Conservation (phyloP, 2,888 invertebrate genomes). For the Trichogramma dendrolimi region DNA sequence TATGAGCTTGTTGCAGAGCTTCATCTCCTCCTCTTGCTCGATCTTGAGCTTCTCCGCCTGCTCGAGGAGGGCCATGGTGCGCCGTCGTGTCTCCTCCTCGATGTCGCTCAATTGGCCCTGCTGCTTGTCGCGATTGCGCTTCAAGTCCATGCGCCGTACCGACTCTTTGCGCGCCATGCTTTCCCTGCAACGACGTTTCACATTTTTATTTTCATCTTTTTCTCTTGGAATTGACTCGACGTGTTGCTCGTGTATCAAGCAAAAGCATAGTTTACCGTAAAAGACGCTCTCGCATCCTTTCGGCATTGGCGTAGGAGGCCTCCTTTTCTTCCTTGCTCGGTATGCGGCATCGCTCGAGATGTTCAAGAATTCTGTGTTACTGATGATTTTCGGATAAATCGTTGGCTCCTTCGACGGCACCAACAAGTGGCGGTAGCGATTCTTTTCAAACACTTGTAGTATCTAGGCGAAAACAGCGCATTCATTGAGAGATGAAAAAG, state of each 20-base stretch:
- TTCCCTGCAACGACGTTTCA: constrained; percentile 30
- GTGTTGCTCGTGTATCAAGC: neutral
- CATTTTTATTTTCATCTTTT: neutral
- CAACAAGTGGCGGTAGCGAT: constrained; percentile 35
- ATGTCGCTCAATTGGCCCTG: constrained; percentile 42
- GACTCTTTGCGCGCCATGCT: constrained; percentile 43
- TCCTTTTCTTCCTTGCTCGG: constrained; percentile 36
- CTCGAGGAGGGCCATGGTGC: constrained; percentile 54
- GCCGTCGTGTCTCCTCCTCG: constrained; percentile 54
- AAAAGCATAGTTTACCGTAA: constrained; percentile 15
- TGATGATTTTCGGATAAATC: constrained; percentile 60
- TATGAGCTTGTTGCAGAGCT: constrained; percentile 72
- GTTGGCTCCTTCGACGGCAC: constrained; percentile 57
- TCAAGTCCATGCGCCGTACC: constrained; percentile 40
- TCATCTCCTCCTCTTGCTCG: constrained; percentile 65
- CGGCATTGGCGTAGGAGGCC: constrained; percentile 29
- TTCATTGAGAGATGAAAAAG: neutral
- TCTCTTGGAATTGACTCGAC: neutral
- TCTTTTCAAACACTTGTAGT: constrained; percentile 10
- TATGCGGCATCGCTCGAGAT: constrained; percentile 33
- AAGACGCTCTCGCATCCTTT: constrained; percentile 37
- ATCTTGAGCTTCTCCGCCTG: constrained; percentile 56
- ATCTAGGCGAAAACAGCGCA: constrained; percentile 6
- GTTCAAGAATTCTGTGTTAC: constrained; percentile 58
- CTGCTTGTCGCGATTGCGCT: constrained; percentile 33